Percentiles rank a stretch among this genome's conserved stretches.
Conservation (phyloP, 2,113 vertebrate genomes). For the Epinephelus lanceolatus region DNA sequence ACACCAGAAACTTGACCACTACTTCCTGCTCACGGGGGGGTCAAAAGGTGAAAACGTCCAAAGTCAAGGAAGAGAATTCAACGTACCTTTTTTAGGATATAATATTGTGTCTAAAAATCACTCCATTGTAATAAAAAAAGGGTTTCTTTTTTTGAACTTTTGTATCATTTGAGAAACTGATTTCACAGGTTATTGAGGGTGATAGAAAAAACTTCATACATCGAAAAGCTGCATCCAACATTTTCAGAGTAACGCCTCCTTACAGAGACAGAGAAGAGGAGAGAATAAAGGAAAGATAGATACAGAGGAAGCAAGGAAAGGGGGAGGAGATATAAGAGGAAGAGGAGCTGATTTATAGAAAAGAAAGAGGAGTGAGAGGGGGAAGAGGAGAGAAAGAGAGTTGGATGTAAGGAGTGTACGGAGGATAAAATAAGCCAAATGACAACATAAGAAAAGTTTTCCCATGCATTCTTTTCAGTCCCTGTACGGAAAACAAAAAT, state of each 20-base stretch:
- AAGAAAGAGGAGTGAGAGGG: neutral
- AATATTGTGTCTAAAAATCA: conserved; percentile 71
- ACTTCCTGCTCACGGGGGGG: conserved; percentile 26
- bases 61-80: conserved; percentile 55
- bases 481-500: conserved; percentile 58
- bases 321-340: conserved; percentile 50
- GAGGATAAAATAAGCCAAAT: conserved; percentile 56
- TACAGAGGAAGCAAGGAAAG: conserved; percentile 25
- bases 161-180: conserved; percentile 62
- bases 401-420: conserved; percentile 17
- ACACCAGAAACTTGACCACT: conserved; percentile 21
- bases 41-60: conserved; percentile 52
- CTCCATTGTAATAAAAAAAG: conserved; percentile 66
- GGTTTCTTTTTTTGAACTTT: conserved; percentile 33
- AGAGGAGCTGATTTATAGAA: neutral
- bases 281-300: conserved; percentile 19
- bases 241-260: conserved; percentile 55
- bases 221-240: conserved; percentile 71
- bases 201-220: conserved; percentile 79
- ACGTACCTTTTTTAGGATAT: conserved; percentile 46
- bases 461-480: conserved; percentile 74
- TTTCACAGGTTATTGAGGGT: conserved; percentile 52
- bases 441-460: conserved; percentile 63
- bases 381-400: neutral
- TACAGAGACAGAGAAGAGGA: conserved; percentile 2